These are phyloP conservation scores for Chalcis sispes DNA, from an alignment of 2,888 invertebrate species.

Conservation along the genomic window DNA sequence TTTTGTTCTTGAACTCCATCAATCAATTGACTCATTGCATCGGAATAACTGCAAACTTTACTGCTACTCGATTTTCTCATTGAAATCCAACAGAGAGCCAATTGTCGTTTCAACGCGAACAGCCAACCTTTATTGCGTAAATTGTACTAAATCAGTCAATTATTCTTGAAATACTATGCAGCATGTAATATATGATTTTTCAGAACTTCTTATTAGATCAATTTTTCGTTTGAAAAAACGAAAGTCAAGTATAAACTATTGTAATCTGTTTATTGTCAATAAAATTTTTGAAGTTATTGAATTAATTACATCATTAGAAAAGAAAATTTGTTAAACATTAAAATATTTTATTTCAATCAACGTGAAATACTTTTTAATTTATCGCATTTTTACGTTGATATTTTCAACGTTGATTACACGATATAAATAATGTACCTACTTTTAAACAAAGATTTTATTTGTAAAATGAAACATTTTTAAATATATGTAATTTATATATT, in stretches of 20 bases:
- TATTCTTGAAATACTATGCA: not conserved
- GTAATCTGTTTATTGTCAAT: not conserved
- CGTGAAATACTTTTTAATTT: too few species aligned
- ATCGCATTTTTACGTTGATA: too few species aligned
- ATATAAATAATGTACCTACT: too few species aligned
- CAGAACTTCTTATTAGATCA: not conserved
- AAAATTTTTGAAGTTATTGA: too few species aligned
- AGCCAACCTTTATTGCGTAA: constrained; percentile 38
- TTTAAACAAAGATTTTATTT: too few species aligned
- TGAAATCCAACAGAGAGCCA: constrained; percentile 28
- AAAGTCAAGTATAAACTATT: too few species aligned
- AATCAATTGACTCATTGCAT: not conserved
- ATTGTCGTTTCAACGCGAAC: constrained; percentile 21
- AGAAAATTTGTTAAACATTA: not conserved
- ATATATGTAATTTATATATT: too few species aligned
- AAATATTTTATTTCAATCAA: too few species aligned
- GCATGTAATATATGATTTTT: not conserved
- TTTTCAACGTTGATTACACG: too few species aligned
- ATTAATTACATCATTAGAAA: not conserved
- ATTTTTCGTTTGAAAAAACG: too few species aligned
- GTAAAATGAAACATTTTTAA: too few species aligned
- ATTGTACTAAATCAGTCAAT: constrained; percentile 15
- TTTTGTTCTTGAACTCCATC: constrained; percentile 12
- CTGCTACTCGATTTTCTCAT: not conserved
- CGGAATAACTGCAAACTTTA: not conserved